Base-by-base conservation (phyloP, 1,140 invertebrate genomes). In the Steinernema feltiae region DNA sequence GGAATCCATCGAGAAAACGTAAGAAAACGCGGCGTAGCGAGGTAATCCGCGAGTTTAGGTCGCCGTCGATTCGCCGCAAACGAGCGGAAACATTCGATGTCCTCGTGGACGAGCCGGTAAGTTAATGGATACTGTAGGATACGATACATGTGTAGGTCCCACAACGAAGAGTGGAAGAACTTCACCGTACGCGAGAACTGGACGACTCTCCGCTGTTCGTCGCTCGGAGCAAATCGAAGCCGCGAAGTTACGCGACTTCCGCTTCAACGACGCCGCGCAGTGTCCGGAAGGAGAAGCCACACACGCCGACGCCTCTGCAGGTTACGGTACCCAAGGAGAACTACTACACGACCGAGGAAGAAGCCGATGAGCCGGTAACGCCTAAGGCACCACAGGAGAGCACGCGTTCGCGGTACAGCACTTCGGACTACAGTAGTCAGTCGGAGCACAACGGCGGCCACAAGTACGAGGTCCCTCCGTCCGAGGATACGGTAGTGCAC, bases 361-460 rank as follows among this genome's bases (percentile, higher is more conserved):
- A 63, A 27, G 41, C n/a, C 41, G 41, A 46, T n/a, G 53, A 63
- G 53, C 53, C 53, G 7, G 53, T 63, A 27, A 63, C 53, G 7
- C 53, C 53, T 15, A 15, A 27, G 24, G 53, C 53, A 7, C 15
- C 24, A 15, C 53, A 63, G 3, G 12, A 12, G 24, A 7, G 15
- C 53, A 3, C 12, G 7, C 53, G 24, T 21, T 63, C 53, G 53
- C 53, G 53, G 7, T 63, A 63, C 53, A 63, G 53, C 24, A 63
- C 53, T 21, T 63, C 53, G 15, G 53, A 63, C 53, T 63, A 63
- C 53, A 63, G 53, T 63, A 63, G 53, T 27, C 53, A 63, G 24
- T 15, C 15, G 15, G 53, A 63, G 12, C 3, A 7, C 2, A 63
- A 63, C 53, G 35, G 35, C n/a, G n/a, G n/a, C 7, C 53, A 27